A percentile compares a stretch with the other conserved stretches of the same genome.
Conservation (phyloP, 1,140 invertebrate genomes). For the Babylonia areolata region DNA sequence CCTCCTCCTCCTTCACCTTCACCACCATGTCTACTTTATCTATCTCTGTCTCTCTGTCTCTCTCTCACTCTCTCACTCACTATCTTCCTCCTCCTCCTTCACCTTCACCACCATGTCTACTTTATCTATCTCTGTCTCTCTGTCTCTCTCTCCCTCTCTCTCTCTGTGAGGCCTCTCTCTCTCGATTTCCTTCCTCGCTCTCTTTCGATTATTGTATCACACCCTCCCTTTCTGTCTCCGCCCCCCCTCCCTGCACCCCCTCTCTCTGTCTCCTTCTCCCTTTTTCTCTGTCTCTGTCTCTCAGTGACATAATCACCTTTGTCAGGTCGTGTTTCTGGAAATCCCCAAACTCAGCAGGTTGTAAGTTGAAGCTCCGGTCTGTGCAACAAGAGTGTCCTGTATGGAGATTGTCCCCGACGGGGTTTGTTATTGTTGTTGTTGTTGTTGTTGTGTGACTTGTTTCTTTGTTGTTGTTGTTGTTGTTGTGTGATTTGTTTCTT, state of each 20-base stretch:
- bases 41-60: too few relatives aligned
- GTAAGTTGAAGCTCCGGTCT: not conserved
- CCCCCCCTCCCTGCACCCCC: not conserved
- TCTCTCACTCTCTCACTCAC: not conserved
- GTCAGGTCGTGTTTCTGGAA: too few relatives aligned
- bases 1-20: not conserved
- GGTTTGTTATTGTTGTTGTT: too few relatives aligned
- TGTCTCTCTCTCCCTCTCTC: not conserved
- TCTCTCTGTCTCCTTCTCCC: not conserved
- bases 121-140: not conserved
- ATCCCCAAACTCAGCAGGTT: too few relatives aligned
- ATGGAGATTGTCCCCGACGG: too few relatives aligned
- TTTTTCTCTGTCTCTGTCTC: not conserved
- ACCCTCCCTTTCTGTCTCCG: not conserved
- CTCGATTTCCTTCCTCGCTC: too few relatives aligned
- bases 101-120: not conserved
- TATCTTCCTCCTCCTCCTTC: not conserved
- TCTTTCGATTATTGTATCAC: not conserved
- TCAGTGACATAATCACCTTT: not conserved
- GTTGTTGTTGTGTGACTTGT: too few relatives aligned
- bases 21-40: not conserved
- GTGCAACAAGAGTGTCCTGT: too few relatives aligned
- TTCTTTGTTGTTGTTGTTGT: too few relatives aligned
- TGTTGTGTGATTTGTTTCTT: too few relatives aligned
- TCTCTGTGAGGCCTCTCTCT: too few relatives aligned